A percentile compares a stretch with the other conserved stretches of the same genome.
Evolutionary conservation across 2,113 vertebrate species (phyloP).

Genomic region (Symphodus melops): DNA sequence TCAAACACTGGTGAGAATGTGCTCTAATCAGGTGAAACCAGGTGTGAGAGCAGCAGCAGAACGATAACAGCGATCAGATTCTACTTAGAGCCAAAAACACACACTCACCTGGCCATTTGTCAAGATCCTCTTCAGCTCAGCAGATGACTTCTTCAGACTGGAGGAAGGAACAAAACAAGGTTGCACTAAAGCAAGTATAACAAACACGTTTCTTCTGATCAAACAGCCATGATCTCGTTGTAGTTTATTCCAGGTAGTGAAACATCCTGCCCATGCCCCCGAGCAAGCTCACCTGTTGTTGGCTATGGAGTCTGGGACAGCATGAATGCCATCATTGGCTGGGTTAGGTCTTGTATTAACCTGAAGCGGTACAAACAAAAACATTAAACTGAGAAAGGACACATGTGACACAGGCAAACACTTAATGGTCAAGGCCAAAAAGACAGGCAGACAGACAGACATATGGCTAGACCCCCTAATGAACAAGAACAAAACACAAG

Average conservation of each 20-base stretch:
- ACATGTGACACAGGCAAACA: conserved; percentile 36
- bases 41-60: conserved; percentile 28
- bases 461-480: conserved; percentile 58
- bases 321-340: conserved; percentile 85
- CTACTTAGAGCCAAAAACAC: conserved; percentile 13
- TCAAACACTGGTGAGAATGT: conserved; percentile 87
- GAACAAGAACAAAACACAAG: conserved; percentile 69
- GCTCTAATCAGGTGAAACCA: conserved; percentile 88
- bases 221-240: background rate
- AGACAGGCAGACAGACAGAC: conserved; percentile 46
- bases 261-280: background rate
- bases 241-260: conserved; percentile 6
- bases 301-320: conserved; percentile 87
- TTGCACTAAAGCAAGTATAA: background rate
- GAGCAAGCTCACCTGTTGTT: conserved; percentile 94
- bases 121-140: conserved; percentile 96
- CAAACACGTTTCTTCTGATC: conserved; percentile 6
- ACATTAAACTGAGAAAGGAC: conserved; percentile 54
- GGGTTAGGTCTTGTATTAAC: conserved; percentile 94
- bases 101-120: conserved; percentile 92
- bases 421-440: conserved; percentile 49
- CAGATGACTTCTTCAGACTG: conserved; percentile 97
- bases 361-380: conserved; percentile 83
- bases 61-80: background rate
- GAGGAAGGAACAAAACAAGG: conserved; percentile 34